Percentiles rank a stretch among this genome's conserved stretches.
Conservation (phyloP, 2,113 vertebrate species). For the Saguinus imperator region DNA sequence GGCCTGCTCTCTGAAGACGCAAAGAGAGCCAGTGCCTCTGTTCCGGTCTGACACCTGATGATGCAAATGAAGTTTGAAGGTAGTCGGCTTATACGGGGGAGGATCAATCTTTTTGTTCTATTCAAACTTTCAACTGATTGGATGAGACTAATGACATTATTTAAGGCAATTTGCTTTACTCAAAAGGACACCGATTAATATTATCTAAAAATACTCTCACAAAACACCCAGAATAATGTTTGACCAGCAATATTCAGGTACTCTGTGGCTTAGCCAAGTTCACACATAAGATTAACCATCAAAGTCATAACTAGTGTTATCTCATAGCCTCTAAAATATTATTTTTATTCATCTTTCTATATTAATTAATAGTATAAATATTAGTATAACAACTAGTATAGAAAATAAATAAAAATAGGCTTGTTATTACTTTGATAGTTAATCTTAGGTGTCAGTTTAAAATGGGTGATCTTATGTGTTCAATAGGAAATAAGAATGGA, state of each 20-base stretch:
- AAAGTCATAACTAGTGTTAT: background rate
- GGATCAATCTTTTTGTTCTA: background rate
- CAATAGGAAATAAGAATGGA: no score
- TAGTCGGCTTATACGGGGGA: no score
- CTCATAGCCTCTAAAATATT: background rate
- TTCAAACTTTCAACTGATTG: background rate
- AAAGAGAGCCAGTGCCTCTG: background rate
- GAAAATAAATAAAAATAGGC: no score
- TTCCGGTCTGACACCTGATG: background rate
- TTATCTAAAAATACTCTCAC: background rate
- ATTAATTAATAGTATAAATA: background rate
- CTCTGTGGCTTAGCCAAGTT: background rate
- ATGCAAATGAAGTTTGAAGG: background rate
- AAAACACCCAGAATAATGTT: background rate
- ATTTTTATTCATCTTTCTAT: background rate
- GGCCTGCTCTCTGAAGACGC: accelerated
- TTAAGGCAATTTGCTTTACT: background rate
- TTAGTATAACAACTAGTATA: no score
- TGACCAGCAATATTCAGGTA: background rate
- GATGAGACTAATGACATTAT: background rate
- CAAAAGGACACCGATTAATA: background rate
- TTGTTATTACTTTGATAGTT: no score
- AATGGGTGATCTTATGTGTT: no score
- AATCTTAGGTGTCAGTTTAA: no score
- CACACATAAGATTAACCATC: background rate